Evolutionary conservation across 2,113 vertebrate species (phyloP), one percentile per base, ranked within the genome.

Genomic region (Anser brachyrhynchus): DNA sequence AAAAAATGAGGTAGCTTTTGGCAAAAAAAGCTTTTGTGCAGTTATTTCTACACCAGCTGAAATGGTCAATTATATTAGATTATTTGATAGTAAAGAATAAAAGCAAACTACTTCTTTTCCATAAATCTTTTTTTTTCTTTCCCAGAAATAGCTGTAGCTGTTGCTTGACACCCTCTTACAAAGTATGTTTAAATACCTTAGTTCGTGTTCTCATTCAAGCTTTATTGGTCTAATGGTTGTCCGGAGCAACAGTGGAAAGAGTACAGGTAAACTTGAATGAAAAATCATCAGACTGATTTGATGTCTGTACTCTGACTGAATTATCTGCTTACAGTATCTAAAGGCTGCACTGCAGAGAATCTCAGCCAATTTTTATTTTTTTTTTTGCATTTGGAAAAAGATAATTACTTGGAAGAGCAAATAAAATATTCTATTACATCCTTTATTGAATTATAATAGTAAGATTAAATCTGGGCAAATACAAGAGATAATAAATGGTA

Each of bases 381-480:
- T 52, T 23, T 87, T 82, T 92, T 90, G 59, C 41, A 64, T 92
- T 90, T 90, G 62, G 77, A 81, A 95, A 86, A 86, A 84, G 46
- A 54, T 52, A 33, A 13, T 62, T 92, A 89, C 51, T 94, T 85
- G 80, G 44, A 80, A 95, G 67, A 85, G 31, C 66, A 91, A 91
- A 96, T 93, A 57, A 66, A 93, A 81, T 80, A 92, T 81, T 90
- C 72, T 90, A 0, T 79, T 95, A 85, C 71, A 28, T 59, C 85
- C 77, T 95, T 79, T 55, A 92, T 95, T 84, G 62, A 74, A 76
- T 95, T 92, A 79, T 35, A 46, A 84, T 95, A 90, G 80, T 86
- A 76, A 91, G 51, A 95, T 95, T 90, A 91, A 83, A 69, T 92
- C 82, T 84, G 91, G 72, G 67, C 72, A 92, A 90, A 75, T 93